Evolutionary conservation across 2,888 invertebrate genomes (phyloP).

Genomic region (Chymomyza amoena): DNA sequence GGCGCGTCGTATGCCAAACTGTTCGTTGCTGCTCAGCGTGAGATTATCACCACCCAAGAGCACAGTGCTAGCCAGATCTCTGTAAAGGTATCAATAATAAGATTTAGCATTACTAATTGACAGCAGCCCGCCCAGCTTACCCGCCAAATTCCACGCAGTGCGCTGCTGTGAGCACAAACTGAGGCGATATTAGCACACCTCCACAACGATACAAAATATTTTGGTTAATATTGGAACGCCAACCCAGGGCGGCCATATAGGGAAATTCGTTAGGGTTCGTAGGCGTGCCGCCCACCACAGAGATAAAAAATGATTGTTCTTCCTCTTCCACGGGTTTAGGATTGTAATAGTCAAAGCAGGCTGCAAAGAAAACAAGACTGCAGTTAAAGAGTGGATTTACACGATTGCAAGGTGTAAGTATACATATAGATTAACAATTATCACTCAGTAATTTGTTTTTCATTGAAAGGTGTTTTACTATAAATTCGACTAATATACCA

Average conservation of each 20-base stretch:
- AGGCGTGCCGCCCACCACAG: slow-evolving; percentile 26
- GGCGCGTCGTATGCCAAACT: slow-evolving; percentile 32
- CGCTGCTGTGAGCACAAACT: slow-evolving; percentile 52
- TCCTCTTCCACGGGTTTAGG: neutral
- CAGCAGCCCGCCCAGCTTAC: slow-evolving; percentile 22
- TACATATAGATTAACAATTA: too few relatives aligned
- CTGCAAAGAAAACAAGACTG: slow-evolving; percentile 7
- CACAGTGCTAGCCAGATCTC: slow-evolving; percentile 33
- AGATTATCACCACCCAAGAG: slow-evolving; percentile 42
- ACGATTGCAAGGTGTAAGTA: too few relatives aligned
- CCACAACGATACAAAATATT: slow-evolving; percentile 43
- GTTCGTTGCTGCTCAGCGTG: slow-evolving; percentile 14
- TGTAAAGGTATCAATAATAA: slow-evolving; percentile 4
- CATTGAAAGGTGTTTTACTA: too few relatives aligned
- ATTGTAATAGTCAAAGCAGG: slow-evolving; percentile 15
- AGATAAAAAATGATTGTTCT: neutral
- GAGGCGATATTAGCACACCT: slow-evolving; percentile 41
- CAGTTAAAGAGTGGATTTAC: too few relatives aligned
- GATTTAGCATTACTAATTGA: neutral
- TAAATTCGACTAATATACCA: too few relatives aligned
- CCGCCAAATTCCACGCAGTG: slow-evolving; percentile 50
- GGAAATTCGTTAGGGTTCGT: slow-evolving; percentile 42
- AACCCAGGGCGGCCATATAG: slow-evolving; percentile 53
- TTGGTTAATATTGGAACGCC: slow-evolving; percentile 31
- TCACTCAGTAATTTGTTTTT: too few relatives aligned